Conservation (phyloP, 2,113 vertebrate species). For the Agelaius phoeniceus region DNA sequence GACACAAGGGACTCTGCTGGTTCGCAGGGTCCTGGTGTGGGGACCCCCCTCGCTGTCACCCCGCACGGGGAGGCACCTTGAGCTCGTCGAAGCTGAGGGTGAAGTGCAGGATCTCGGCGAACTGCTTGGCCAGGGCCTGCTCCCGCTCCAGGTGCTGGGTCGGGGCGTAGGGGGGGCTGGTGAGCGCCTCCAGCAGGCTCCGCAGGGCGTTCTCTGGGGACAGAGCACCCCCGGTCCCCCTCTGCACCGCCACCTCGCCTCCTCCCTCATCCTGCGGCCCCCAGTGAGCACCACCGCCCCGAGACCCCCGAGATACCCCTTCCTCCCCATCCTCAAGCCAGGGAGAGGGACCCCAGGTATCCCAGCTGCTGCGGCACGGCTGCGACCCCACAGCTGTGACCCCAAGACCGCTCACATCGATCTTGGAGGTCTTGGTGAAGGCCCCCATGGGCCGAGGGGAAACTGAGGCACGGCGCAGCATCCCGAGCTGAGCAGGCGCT, state of each 20-base stretch:
- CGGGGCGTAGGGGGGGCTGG: slow-evolving; percentile 87
- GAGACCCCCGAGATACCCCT: too few species aligned
- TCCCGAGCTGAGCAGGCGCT: rapidly evolving
- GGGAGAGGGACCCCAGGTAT: too few species aligned
- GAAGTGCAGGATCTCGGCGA: slow-evolving; percentile 91
- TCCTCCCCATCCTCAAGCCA: too few species aligned
- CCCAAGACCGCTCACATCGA: too few species aligned
- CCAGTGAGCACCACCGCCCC: too few species aligned
- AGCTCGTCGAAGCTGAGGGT: slow-evolving; percentile 92
- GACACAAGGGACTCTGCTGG: not conserved
- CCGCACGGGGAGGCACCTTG: slow-evolving; percentile 69
- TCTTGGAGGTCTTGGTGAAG: too few species aligned
- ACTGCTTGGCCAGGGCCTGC: slow-evolving; percentile 91
- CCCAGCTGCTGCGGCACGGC: too few species aligned
- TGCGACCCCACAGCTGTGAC: too few species aligned
- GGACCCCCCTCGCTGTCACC: rapidly evolving
- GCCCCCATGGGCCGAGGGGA: not conserved
- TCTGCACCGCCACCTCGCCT: not conserved
- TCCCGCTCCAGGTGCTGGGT: slow-evolving; percentile 91
- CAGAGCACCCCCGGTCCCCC: not conserved
- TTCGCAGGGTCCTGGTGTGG: rapidly evolving
- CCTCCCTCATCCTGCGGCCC: too few species aligned
- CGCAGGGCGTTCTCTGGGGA: slow-evolving; percentile 85
- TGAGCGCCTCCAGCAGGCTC: slow-evolving; percentile 89
- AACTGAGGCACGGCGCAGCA: not conserved